Conservation (phyloP, 2,113 vertebrate genomes). For the Aix galericulata region DNA sequence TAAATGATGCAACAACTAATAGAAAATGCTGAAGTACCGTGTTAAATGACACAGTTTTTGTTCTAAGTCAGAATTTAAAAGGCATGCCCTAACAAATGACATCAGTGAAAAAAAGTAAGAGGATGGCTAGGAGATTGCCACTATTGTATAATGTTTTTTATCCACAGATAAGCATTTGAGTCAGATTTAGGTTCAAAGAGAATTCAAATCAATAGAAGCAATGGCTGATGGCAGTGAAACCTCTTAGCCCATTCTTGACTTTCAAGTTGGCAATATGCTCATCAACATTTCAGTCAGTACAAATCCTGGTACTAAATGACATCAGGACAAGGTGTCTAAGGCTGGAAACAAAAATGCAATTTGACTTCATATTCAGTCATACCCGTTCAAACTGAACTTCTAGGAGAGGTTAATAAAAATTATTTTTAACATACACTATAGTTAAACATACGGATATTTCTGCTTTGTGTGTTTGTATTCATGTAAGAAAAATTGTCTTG, state of each 20-base stretch:
- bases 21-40: not conserved
- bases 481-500: slow-evolving; percentile 23
- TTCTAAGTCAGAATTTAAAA: not conserved
- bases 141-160: not conserved
- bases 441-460: not conserved
- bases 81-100: not conserved
- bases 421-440: not conserved
- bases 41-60: not conserved
- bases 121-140: not conserved
- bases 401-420: not conserved
- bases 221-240: not conserved
- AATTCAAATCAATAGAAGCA: not conserved
- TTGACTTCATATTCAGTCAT: not conserved
- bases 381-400: not conserved
- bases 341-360: not conserved
- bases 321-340: not conserved
- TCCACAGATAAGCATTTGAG: not conserved
- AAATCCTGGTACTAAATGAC: not conserved
- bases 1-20: not conserved
- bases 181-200: not conserved
- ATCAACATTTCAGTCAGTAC: not conserved
- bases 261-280: not conserved
- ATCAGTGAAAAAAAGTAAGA: not conserved
- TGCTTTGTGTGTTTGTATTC: not conserved
- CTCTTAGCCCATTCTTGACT: not conserved